phyloP scores from a whole-genome alignment of 2,797 vertebrate genomes.

The Periophthalmus magnuspinnatus region DNA sequence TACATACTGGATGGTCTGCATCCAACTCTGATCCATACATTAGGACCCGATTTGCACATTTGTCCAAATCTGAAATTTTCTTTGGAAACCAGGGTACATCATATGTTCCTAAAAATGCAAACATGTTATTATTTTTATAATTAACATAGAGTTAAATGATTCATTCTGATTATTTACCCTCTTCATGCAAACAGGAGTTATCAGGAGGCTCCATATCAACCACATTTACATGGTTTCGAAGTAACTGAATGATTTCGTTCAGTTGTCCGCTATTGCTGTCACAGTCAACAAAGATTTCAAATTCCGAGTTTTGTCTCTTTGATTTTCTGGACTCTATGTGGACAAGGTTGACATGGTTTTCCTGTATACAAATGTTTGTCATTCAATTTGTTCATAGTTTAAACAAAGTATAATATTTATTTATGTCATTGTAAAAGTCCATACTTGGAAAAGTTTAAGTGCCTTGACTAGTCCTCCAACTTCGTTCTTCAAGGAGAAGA shows the following conservation, averaged over 20 bases:
- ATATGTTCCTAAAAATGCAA: constrained; percentile 79
- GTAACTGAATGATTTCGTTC: constrained; percentile 90
- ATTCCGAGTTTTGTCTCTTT: constrained; percentile 92
- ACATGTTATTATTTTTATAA: not conserved
- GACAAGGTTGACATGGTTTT: constrained; percentile 93
- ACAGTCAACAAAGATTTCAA: constrained; percentile 96
- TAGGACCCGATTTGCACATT: constrained; percentile 92
- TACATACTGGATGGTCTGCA: constrained; percentile 92
- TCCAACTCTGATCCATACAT: constrained; percentile 97
- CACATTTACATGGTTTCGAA: constrained; percentile 86
- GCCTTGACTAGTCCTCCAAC: constrained; percentile 95
- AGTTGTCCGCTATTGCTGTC: constrained; percentile 93
- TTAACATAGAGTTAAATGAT: not conserved
- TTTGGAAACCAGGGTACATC: constrained; percentile 93
- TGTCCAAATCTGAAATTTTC: constrained; percentile 97
- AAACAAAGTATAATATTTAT: not conserved
- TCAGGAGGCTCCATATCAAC: constrained; percentile 85
- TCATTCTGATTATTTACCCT: constrained; percentile 66
- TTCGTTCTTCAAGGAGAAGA: constrained; percentile 98
- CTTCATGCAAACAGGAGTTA: constrained; percentile 79
- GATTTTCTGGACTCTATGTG: constrained; percentile 97
- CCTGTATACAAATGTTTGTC: constrained; percentile 72
- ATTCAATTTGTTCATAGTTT: not conserved
- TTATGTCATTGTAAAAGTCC: not conserved
- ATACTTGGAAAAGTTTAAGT: constrained; percentile 94